These are phyloP conservation scores for Marmota flaviventris DNA, from an alignment of 2,113 vertebrate species.

Conservation along the genomic window DNA sequence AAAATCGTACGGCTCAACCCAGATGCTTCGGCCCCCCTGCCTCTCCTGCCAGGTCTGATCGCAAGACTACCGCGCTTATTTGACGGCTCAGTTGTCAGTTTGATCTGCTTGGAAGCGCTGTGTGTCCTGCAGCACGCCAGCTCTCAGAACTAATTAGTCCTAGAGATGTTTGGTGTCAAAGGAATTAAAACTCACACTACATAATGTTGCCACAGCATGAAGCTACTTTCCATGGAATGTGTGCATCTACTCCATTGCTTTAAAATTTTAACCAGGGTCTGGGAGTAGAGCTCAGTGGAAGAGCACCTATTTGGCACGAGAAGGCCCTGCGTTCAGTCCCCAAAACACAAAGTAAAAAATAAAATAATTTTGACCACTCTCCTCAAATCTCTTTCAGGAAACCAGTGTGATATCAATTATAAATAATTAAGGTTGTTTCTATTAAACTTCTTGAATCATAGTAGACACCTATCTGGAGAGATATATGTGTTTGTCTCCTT, in stretches of 20 bases:
- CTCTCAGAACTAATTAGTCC: not conserved
- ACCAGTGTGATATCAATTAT: not conserved
- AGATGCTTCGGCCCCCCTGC: not conserved
- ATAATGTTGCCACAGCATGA: not conserved
- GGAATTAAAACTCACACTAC: not conserved
- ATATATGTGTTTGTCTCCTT: not conserved
- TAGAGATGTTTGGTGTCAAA: not conserved
- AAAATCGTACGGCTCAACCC: not conserved
- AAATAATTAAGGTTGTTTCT: not conserved
- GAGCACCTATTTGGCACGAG: too few species aligned
- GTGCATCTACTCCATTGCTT: not conserved
- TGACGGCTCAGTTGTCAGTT: not conserved
- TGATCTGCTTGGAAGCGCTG: fast-evolving
- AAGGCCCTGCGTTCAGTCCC: too few species aligned
- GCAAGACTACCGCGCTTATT: fast-evolving
- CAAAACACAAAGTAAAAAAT: too few species aligned
- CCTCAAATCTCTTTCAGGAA: not conserved
- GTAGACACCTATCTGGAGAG: not conserved
- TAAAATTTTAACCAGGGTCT: not conserved
- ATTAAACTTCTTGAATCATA: not conserved
- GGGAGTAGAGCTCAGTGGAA: too few species aligned
- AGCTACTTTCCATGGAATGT: not conserved
- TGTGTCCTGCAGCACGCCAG: not conserved
- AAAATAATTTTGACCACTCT: not conserved
- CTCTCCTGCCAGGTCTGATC: not conserved